Conservation (phyloP, 2,888 invertebrate species). For the Deilephila porcellus region DNA sequence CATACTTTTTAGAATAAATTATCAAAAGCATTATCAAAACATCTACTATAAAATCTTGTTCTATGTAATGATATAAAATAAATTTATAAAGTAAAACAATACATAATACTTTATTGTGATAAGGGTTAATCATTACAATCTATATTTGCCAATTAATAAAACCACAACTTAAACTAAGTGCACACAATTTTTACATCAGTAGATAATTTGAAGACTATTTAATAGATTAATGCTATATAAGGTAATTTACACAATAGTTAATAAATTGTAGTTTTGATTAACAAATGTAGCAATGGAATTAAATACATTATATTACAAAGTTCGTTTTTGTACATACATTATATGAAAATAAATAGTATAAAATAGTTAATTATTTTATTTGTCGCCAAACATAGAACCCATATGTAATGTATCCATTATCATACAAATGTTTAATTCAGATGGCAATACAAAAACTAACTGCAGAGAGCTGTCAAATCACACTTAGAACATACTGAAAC, state of each 20-base stretch:
- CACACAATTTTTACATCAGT: background rate
- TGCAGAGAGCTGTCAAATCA: constrained; percentile 27
- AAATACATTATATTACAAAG: constrained; percentile 18
- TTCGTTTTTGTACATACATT: constrained; percentile 25
- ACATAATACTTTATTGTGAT: background rate
- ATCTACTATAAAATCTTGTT: background rate
- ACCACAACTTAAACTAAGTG: constrained; percentile 7
- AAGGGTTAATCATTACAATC: constrained; percentile 8
- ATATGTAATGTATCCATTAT: constrained; percentile 1
- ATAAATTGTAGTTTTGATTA: background rate
- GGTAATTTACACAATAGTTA: constrained; percentile 27
- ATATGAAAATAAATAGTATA: constrained; percentile 11
- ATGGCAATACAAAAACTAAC: constrained; percentile 25
- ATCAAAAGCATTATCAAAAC: too few species aligned
- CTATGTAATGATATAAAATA: background rate
- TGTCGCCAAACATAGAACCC: constrained; percentile 5
- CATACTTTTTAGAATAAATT: too few species aligned
- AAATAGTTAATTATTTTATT: constrained; percentile 8
- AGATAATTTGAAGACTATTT: background rate
- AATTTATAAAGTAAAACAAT: background rate
- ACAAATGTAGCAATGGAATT: constrained; percentile 16
- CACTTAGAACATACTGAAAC: constrained; percentile 19
- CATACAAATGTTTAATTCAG: constrained; percentile 4
- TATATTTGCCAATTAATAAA: constrained; percentile 4
- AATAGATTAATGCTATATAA: constrained; percentile 5